A percentile compares a stretch with the other conserved stretches of the same genome.
phyloP scores from a whole-genome alignment of 2,888 invertebrate genomes.

The Pemphredon lugubris region DNA sequence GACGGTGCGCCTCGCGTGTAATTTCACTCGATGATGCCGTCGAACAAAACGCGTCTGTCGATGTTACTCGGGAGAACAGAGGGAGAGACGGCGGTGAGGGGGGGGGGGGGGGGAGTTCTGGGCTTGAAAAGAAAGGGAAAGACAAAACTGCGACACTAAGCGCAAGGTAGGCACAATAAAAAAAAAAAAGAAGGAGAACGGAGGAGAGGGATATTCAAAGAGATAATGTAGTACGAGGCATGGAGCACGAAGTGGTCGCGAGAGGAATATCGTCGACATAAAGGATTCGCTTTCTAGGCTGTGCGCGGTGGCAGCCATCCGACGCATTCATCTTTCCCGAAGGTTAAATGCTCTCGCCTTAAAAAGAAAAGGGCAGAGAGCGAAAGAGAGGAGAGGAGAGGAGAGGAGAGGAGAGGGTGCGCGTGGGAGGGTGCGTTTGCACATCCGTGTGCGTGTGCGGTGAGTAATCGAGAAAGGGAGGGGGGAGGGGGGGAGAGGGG shows the following conservation, averaged over 20 bases:
- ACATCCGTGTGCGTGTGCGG: too few species aligned
- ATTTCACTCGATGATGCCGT: too few species aligned
- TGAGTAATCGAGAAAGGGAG: background rate
- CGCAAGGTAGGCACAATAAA: constrained; percentile 1
- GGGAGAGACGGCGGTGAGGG: too few species aligned
- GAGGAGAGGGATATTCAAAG: background rate
- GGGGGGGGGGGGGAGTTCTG: too few species aligned
- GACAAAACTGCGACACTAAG: background rate
- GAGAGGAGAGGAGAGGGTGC: too few species aligned
- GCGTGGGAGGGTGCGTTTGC: too few species aligned
- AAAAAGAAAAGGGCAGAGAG: background rate
- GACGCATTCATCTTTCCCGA: constrained; percentile 38
- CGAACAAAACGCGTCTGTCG: too few species aligned
- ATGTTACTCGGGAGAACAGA: too few species aligned
- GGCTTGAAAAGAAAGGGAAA: background rate
- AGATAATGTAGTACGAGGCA: background rate
- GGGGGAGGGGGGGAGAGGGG: background rate
- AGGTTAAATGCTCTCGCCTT: constrained; percentile 46
- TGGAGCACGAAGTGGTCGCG: constrained; percentile 18
- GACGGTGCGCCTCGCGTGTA: too few species aligned
- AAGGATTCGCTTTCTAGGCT: constrained; percentile 14
- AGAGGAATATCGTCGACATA: constrained; percentile 33
- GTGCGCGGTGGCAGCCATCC: constrained; percentile 35
- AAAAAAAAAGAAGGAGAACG: background rate
- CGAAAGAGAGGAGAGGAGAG: background rate